Conservation (phyloP, 2,888 invertebrate genomes). For the Limnephilus marmoratus region DNA sequence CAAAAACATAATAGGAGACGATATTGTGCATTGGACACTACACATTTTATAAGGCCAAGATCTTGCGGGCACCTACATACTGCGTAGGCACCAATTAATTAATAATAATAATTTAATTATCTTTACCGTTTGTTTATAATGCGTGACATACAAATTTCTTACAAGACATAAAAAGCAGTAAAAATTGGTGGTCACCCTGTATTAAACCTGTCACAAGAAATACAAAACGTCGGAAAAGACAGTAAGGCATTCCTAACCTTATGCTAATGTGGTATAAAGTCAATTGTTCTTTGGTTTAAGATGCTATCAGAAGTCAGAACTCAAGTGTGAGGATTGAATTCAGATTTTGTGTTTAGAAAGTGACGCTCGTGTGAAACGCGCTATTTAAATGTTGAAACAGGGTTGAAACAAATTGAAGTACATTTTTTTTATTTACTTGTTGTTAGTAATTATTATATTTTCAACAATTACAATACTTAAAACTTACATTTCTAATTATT, state of each 20-base stretch:
- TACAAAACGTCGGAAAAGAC: not conserved
- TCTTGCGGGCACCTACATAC: too few relatives aligned
- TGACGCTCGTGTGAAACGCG: conserved; percentile 25
- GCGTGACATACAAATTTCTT: not conserved
- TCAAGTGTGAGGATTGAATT: conserved; percentile 34
- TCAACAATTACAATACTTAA: too few relatives aligned
- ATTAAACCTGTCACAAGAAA: conserved; percentile 15
- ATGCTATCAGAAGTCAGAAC: not conserved
- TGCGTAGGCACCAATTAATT: not conserved
- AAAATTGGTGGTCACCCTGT: not conserved
- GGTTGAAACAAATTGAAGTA: not conserved
- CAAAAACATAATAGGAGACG: too few relatives aligned
- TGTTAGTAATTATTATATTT: too few relatives aligned
- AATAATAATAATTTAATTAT: not conserved
- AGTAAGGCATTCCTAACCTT: conserved; percentile 16
- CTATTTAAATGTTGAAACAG: conserved; percentile 22
- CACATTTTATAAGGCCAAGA: not conserved
- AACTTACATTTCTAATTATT: too few relatives aligned
- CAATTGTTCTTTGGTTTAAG: not conserved
- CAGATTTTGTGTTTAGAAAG: conserved; percentile 48
- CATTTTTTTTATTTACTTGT: not conserved
- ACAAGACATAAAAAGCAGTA: not conserved
- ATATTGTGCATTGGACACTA: not conserved
- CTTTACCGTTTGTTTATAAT: not conserved
- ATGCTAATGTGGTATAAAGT: not conserved